A percentile compares a stretch with the other conserved stretches of the same genome.
Conservation (phyloP, 2,888 invertebrate genomes). For the Troilus luridus region DNA sequence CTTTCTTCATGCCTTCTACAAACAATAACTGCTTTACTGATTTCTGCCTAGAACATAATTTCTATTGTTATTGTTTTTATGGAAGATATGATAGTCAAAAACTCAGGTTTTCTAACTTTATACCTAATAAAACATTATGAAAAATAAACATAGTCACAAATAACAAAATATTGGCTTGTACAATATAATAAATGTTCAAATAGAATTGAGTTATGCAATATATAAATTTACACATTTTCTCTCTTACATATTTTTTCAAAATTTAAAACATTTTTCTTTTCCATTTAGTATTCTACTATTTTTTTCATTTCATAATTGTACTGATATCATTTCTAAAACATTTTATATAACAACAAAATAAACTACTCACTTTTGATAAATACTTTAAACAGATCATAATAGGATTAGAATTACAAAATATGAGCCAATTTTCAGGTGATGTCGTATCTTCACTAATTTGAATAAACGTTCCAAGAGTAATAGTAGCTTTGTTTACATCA, state of each 20-base stretch:
- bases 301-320: no score
- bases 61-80: conserved; percentile 1
- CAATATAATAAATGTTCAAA: neutral
- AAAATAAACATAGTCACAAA: neutral
- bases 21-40: conserved; percentile 68
- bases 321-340: neutral
- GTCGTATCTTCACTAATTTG: conserved; percentile 50
- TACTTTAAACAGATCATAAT: conserved; percentile 69
- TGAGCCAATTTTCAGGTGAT: conserved; percentile 68
- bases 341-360: neutral
- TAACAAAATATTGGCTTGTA: neutral
- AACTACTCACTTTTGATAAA: conserved; percentile 69
- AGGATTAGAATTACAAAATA: conserved; percentile 69
- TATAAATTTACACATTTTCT: no score
- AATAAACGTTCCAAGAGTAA: conserved; percentile 53
- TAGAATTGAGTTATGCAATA: no score
- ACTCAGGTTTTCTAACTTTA: neutral
- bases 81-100: neutral
- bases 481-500: conserved; percentile 22
- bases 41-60: conserved; percentile 66
- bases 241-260: no score
- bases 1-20: conserved; percentile 69
- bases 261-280: no score
- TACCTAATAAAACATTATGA: neutral
- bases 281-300: no score